phyloP scores from a whole-genome alignment of 1,140 invertebrate genomes.

The Trissolcus basalis region DNA sequence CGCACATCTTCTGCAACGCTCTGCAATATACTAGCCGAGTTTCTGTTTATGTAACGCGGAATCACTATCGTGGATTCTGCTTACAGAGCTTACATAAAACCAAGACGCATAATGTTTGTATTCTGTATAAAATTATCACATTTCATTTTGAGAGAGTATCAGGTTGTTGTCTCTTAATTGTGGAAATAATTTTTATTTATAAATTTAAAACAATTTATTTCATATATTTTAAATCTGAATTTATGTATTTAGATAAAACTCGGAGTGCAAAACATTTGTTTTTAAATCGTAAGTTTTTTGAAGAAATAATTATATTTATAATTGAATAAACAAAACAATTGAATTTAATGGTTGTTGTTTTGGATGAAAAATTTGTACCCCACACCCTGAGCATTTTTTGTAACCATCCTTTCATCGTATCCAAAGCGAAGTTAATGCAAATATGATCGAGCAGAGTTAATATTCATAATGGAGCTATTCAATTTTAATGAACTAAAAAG shows the following conservation, averaged over 20 bases:
- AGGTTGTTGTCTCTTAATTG: conserved; percentile 14
- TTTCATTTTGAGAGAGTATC: conserved; percentile 22
- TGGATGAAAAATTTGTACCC: too few relatives aligned
- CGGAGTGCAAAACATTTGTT: too few relatives aligned
- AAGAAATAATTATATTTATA: too few relatives aligned
- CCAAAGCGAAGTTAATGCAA: neutral
- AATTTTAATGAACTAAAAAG: conserved; percentile 47
- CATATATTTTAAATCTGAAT: too few relatives aligned
- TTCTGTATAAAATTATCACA: conserved; percentile 32
- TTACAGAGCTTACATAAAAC: conserved; percentile 66
- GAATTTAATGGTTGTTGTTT: too few relatives aligned
- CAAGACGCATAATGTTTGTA: conserved; percentile 17
- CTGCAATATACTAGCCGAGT: conserved; percentile 9
- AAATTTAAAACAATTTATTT: too few relatives aligned
- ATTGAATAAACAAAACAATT: too few relatives aligned
- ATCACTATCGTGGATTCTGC: conserved; percentile 67
- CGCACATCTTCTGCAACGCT: too few relatives aligned
- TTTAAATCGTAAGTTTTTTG: too few relatives aligned
- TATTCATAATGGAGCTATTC: conserved; percentile 22
- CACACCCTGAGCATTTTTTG: too few relatives aligned
- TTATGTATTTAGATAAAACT: too few relatives aligned
- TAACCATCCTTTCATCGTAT: neutral
- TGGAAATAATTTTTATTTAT: conserved; percentile 1
- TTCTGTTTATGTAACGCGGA: conserved; percentile 47
- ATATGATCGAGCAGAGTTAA: conserved; percentile 17